Conservation (phyloP, 2,888 invertebrate species). For the Pterostichus niger region DNA sequence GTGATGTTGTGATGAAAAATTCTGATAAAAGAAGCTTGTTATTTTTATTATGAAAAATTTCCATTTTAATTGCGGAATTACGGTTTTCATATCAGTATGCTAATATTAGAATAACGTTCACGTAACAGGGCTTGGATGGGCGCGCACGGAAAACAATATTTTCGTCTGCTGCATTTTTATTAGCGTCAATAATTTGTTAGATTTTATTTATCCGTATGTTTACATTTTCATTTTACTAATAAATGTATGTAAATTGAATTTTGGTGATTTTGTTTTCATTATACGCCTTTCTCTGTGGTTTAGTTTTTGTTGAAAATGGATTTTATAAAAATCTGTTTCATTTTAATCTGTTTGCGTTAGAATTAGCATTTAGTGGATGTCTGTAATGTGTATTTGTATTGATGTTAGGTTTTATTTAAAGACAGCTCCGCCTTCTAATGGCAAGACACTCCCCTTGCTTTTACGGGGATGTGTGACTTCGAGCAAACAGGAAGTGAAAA, state of each 20-base stretch:
- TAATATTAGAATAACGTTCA: conserved; percentile 63
- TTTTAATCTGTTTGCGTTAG: neutral
- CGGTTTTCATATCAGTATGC: conserved; percentile 66
- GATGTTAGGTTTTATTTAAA: no score
- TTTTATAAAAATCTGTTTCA: neutral
- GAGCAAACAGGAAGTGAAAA: no score
- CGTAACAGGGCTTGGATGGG: conserved; percentile 25
- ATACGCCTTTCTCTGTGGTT: conserved; percentile 1
- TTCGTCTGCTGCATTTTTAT: conserved; percentile 52
- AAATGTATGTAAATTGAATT: conserved; percentile 57
- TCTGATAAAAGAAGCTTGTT: conserved; percentile 38
- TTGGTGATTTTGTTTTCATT: conserved; percentile 49
- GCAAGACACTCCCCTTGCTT: no score
- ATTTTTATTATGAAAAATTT: conserved; percentile 65
- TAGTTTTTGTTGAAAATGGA: neutral
- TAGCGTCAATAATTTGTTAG: conserved; percentile 36
- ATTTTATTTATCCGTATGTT: conserved; percentile 52
- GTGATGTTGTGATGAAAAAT: conserved; percentile 39
- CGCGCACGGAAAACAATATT: conserved; percentile 52
- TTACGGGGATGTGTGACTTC: neutral
- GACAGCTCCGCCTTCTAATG: no score
- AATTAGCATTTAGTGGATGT: neutral
- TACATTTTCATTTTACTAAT: conserved; percentile 50
- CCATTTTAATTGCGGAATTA: conserved; percentile 66
- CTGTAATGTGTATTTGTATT: neutral